Conservation (phyloP, 23 tunicate species). For the Styela plicata region DNA sequence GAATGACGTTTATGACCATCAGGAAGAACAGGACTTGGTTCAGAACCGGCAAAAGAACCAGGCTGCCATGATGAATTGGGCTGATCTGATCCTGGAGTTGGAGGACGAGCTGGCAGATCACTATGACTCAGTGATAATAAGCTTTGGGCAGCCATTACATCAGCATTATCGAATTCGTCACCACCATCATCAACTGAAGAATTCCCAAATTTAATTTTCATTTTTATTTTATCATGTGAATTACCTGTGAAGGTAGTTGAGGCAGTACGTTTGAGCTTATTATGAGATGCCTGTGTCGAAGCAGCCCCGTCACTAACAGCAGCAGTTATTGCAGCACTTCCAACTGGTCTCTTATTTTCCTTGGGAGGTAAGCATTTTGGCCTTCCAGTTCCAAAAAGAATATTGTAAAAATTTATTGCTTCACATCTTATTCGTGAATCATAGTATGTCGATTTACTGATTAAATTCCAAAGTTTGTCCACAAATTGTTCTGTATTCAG, state of each 20-base stretch:
- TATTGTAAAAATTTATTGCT: conserved; percentile 61
- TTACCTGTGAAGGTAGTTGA: conserved; percentile 38
- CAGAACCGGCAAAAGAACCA: not conserved
- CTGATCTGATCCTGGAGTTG: conserved; percentile 58
- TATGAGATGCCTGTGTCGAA: conserved; percentile 19
- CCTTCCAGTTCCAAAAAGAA: conserved; percentile 67
- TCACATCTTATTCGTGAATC: conserved; percentile 74
- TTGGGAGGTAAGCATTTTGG: conserved; percentile 83
- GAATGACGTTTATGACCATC: not conserved
- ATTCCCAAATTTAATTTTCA: conserved; percentile 49
- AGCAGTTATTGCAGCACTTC: not conserved
- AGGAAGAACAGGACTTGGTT: not conserved
- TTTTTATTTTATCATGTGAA: conserved; percentile 47
- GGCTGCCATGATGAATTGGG: not conserved
- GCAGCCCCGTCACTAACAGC: conserved; percentile 12
- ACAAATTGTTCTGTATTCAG: conserved; percentile 63
- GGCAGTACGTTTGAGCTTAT: conserved; percentile 53
- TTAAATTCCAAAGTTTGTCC: conserved; percentile 62
- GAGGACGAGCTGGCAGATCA: conserved; percentile 71
- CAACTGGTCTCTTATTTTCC: conserved; percentile 38
- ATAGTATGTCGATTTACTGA: conserved; percentile 63
- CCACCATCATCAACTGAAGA: conserved; percentile 45
- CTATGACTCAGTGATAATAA: conserved; percentile 60
- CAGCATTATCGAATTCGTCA: conserved; percentile 56
- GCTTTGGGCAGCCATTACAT: conserved; percentile 86